Evolutionary conservation across 2,113 vertebrate genomes (phyloP).

Genomic region (Passer domesticus): DNA sequence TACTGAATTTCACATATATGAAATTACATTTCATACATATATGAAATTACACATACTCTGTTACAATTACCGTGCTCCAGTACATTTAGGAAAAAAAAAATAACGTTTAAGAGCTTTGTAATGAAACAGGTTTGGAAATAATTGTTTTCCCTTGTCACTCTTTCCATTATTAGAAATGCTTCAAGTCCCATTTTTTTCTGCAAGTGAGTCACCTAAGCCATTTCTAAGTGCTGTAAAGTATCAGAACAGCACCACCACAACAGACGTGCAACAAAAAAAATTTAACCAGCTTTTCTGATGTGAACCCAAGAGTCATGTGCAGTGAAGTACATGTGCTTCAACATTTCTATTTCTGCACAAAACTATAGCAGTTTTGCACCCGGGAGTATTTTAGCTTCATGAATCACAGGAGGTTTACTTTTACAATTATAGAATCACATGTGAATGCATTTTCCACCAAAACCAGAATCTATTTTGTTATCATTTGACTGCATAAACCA

Average conservation of each 20-base stretch:
- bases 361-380: not conserved
- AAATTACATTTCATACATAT: not conserved
- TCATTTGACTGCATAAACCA: not conserved
- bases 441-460: not conserved
- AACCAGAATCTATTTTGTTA: not conserved
- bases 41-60: not conserved
- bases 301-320: not conserved
- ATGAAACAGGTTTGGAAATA: not conserved
- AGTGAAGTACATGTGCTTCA: not conserved
- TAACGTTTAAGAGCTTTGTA: not conserved
- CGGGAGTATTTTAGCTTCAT: not conserved
- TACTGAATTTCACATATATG: not conserved
- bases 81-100: not conserved
- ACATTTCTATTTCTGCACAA: constrained; percentile 22
- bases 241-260: not conserved
- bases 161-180: constrained; percentile 9
- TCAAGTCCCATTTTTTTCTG: not conserved
- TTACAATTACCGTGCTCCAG: not conserved
- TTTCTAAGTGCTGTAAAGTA: not conserved
- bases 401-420: not conserved
- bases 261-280: not conserved
- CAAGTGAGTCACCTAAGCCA: not conserved
- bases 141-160: not conserved
- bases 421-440: constrained; percentile 1
- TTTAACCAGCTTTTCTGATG: not conserved